phyloP scores from a whole-genome alignment of 2,113 vertebrate species.

The Eublepharis macularius region DNA sequence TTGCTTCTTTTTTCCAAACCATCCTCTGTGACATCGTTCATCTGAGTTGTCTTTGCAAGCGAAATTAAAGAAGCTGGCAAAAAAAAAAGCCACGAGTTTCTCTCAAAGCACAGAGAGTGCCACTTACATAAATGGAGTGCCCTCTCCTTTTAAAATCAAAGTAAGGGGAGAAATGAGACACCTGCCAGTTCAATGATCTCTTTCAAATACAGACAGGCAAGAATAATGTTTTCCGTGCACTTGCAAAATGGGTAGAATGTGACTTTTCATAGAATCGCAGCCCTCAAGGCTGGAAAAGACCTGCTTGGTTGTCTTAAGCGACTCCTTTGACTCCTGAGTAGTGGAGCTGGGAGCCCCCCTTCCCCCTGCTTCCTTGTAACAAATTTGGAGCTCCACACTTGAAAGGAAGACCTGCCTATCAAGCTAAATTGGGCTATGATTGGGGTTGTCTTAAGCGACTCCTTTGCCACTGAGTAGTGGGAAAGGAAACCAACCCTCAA shows the following conservation, averaged over 20 bases:
- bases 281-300: conserved; percentile 39
- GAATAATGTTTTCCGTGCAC: conserved; percentile 46
- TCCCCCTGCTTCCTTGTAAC: too few relatives aligned
- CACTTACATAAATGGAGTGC: not conserved
- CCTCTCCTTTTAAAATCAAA: not conserved
- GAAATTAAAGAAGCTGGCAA: conserved; percentile 51
- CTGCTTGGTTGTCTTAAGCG: not conserved
- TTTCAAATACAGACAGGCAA: conserved; percentile 43
- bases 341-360: too few relatives aligned
- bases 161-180: conserved; percentile 21
- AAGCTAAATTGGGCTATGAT: too few relatives aligned
- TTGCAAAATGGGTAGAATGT: conserved; percentile 45
- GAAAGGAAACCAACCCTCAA: not conserved
- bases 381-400: too few relatives aligned
- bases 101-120: conserved; percentile 15
- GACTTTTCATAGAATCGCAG: conserved; percentile 47
- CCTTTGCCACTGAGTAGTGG: not conserved
- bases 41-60: conserved; percentile 51
- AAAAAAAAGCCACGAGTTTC: conserved; percentile 25
- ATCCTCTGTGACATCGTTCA: conserved; percentile 38
- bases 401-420: too few relatives aligned
- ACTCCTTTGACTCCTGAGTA: conserved; percentile 4
- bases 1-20: conserved; percentile 37
- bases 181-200: conserved; percentile 27
- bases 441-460: too few relatives aligned